These are phyloP conservation scores for Eulithis testata DNA, from an alignment of 2,888 invertebrate species.

Conservation along the genomic window DNA sequence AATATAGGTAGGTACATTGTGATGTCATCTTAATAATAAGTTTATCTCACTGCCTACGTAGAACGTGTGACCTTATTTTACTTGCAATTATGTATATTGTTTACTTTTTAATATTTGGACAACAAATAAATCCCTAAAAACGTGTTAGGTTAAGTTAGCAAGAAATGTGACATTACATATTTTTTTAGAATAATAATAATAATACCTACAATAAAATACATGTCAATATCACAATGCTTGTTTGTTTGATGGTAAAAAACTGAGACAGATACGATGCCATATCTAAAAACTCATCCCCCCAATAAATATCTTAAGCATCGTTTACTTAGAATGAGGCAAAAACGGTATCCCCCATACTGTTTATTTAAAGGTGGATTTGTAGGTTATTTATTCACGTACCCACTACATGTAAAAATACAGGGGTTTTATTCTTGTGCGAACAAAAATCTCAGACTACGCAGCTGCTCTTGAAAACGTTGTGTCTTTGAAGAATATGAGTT, in stretches of 20 bases:
- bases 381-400: conserved; percentile 76
- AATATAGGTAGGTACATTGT: too few species aligned
- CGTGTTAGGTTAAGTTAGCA: too few species aligned
- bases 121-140: too few species aligned
- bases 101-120: too few species aligned
- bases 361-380: conserved; percentile 84
- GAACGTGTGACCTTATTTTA: too few species aligned
- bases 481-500: conserved; percentile 21
- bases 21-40: too few species aligned
- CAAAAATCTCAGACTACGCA: conserved; percentile 46
- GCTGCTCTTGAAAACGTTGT: conserved; percentile 41
- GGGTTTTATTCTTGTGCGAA: conserved; percentile 40
- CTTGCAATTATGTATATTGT: too few species aligned
- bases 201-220: neutral
- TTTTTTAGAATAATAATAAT: neutral
- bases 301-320: conserved; percentile 83
- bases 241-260: conserved; percentile 40
- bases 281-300: conserved; percentile 76
- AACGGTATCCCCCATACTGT: conserved; percentile 79
- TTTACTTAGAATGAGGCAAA: conserved; percentile 80
- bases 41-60: too few species aligned
- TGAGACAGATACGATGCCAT: conserved; percentile 64
- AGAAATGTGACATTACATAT: too few species aligned
- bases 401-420: conserved; percentile 53
- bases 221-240: conserved; percentile 9